A percentile compares a stretch with the other conserved stretches of the same genome.
Conservation (phyloP, 2,113 vertebrate species). For the Neotragus moschatus region DNA sequence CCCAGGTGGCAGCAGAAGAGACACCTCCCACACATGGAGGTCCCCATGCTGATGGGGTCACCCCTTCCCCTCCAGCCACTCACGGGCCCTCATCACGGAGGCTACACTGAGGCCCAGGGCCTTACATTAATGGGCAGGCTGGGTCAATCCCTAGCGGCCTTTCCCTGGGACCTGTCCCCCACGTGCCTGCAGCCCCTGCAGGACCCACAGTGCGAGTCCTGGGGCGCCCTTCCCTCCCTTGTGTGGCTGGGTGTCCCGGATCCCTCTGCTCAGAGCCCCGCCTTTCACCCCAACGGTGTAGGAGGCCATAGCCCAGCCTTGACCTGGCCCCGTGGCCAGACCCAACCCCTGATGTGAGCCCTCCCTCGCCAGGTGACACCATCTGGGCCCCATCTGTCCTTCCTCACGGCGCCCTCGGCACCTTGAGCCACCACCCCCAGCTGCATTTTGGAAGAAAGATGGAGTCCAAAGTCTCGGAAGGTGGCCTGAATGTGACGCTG, state of each 20-base stretch:
- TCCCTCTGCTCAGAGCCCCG: background rate
- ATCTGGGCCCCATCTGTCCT: constrained; percentile 82
- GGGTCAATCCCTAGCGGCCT: background rate
- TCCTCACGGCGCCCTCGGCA: constrained; percentile 73
- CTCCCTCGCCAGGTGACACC: constrained; percentile 81
- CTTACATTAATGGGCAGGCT: background rate
- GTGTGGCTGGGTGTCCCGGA: background rate
- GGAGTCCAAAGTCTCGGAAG: constrained; percentile 96
- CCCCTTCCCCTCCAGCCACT: background rate
- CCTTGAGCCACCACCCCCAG: constrained; percentile 61
- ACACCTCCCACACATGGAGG: fast-evolving
- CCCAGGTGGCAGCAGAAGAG: too few relatives aligned
- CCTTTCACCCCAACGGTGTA: background rate
- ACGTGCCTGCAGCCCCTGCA: too few relatives aligned
- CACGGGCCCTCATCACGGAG: background rate
- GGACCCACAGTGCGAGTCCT: background rate
- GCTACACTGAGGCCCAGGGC: background rate
- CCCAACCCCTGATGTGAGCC: background rate
- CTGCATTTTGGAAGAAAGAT: constrained; percentile 82
- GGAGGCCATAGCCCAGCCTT: fast-evolving
- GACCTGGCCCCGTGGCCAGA: background rate
- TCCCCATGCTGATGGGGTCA: too few relatives aligned
- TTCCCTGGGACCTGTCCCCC: background rate
- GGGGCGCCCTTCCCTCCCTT: background rate
- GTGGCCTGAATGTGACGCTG: constrained; percentile 96